phyloP scores from a whole-genome alignment of 1,140 invertebrate species.

The Drosophila orosa region DNA sequence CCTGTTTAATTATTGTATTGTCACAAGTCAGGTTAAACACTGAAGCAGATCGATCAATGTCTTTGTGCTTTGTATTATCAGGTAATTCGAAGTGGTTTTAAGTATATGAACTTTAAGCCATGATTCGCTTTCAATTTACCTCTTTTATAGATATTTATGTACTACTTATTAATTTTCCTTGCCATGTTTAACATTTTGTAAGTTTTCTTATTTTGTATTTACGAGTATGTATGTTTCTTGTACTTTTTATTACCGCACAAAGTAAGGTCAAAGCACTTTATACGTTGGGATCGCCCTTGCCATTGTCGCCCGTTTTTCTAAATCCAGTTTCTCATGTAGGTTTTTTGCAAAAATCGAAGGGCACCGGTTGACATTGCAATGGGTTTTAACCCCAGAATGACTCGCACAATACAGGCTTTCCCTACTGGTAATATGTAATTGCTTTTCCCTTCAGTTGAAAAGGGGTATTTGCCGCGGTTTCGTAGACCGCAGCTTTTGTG shows the following conservation, averaged over 20 bases:
- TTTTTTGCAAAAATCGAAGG: conserved; percentile 45
- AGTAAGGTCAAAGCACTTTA: conserved; percentile 76
- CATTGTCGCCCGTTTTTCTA: conserved; percentile 48
- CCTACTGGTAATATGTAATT: neutral
- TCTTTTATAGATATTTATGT: neutral
- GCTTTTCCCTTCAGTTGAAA: neutral
- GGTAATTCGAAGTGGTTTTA: too few species aligned
- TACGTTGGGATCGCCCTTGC: conserved; percentile 51
- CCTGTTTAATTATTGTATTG: neutral
- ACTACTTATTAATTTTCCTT: too few species aligned
- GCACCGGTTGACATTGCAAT: conserved; percentile 33
- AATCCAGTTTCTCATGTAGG: conserved; percentile 29
- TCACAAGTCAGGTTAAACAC: neutral
- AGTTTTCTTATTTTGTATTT: neutral
- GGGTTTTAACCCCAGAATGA: conserved; percentile 31
- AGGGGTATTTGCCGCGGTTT: neutral
- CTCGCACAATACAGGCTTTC: conserved; percentile 4
- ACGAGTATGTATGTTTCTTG: conserved; percentile 30
- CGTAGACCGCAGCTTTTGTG: conserved; percentile 20
- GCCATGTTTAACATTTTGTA: neutral
- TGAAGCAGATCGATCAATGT: neutral
- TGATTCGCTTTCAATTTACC: neutral
- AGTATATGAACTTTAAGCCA: neutral
- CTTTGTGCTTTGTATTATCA: neutral
- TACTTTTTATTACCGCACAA: conserved; percentile 34